Evolutionary conservation across 2,797 vertebrate genomes (phyloP), one percentile per base, ranked within the genome.

Genomic region (Cyclura pinguis): DNA sequence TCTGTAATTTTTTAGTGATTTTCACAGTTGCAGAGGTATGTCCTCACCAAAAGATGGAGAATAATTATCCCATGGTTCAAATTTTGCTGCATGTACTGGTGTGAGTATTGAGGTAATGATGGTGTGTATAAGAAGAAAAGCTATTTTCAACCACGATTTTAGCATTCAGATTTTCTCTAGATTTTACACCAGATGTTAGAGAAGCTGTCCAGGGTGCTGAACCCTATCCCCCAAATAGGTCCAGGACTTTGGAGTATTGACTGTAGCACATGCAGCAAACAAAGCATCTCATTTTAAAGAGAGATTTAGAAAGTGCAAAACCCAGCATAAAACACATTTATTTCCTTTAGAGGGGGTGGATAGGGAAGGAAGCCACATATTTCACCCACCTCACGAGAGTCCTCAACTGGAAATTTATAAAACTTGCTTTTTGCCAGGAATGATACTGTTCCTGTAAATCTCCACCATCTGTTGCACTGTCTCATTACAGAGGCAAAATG

Each of bases 391-490:
- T 92, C 87, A 50, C 74, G 89, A 93, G 90, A 93, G 52, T 88
- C 91, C 88, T 82, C 87, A 93, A 67, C 50, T 85, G 94, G 88
- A 93, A 95, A 95, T 95, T 90, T 84, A 95, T 93, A 95, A 95
- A 93, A 94, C 38, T 84, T 94, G 87, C 91, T 92, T 94, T 69
- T 69, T 94, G 92, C 96, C 95, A 95, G 93, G 95, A 92, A 94
- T 92, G 91, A 92, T 95, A 94, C 95, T 87, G 85, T 90, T 94
- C 96, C 93, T 93, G 88, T 95, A 97, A 95, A 95, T 94, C 92
- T 94, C 94, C 88, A 88, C 97, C 96, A 97, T 95, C 96, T 97
- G 96, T 93, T 97, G 93, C 93, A 84, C 83, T 89, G 73, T 92
- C 92, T 95, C 95, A 95, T 92, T 92, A 92, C 94, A 93, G 95